A percentile compares a stretch with the other conserved stretches of the same genome.
Evolutionary conservation across 2,797 vertebrate genomes (phyloP).

Genomic region (Jordanella pulchra): DNA sequence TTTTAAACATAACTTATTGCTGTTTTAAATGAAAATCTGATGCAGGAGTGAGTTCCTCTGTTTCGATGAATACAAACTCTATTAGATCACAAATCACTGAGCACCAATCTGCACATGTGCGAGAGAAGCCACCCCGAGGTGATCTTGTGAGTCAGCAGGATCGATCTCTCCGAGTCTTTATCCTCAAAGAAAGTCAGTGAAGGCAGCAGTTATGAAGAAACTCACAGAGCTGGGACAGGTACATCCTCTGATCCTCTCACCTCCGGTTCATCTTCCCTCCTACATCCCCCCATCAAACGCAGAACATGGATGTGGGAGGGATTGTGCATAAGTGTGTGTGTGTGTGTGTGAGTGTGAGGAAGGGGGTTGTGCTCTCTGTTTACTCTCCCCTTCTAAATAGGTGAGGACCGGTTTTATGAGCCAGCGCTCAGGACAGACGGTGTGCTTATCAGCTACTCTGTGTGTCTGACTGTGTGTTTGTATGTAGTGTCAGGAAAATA

Average conservation of each 20-base stretch:
- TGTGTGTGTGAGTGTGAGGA: background rate
- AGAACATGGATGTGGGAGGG: slow-evolving; percentile 25
- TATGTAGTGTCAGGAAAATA: slow-evolving; percentile 42
- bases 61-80: background rate
- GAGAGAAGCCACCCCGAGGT: background rate
- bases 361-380: slow-evolving; percentile 22
- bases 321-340: background rate
- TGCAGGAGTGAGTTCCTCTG: background rate
- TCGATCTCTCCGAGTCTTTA: slow-evolving; percentile 34
- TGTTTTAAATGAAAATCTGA: background rate
- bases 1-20: background rate
- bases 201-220: slow-evolving; percentile 25
- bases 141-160: slow-evolving; percentile 23
- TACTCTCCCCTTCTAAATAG: slow-evolving; percentile 48
- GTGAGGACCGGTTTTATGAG: slow-evolving; percentile 73
- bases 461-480: slow-evolving; percentile 36
- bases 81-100: background rate
- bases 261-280: slow-evolving; percentile 39
- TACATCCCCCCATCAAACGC: slow-evolving; percentile 25
- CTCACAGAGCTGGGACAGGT: slow-evolving; percentile 28
- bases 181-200: slow-evolving; percentile 24
- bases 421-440: slow-evolving; percentile 77
- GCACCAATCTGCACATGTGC: slow-evolving; percentile 4
- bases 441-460: slow-evolving; percentile 70
- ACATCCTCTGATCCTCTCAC: slow-evolving; percentile 47